A percentile compares a stretch with the other conserved stretches of the same genome.
Evolutionary conservation across 2,888 invertebrate species (phyloP).

Genomic region (Xanthorhoe spadicearia): DNA sequence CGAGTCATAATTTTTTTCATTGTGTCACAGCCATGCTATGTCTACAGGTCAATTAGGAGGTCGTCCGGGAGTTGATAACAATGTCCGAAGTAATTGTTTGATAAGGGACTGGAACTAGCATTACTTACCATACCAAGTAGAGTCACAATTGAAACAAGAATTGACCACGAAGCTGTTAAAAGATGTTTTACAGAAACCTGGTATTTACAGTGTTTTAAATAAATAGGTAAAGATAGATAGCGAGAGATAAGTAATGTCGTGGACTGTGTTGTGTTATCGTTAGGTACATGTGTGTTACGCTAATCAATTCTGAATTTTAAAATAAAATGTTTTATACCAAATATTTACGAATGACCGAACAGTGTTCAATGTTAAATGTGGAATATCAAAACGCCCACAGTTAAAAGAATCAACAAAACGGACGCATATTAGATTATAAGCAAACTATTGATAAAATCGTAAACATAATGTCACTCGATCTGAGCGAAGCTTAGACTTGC

Average conservation of each 20-base stretch:
- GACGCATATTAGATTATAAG: slow-evolving; percentile 48
- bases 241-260: slow-evolving; percentile 47
- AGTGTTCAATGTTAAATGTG: slow-evolving; percentile 54
- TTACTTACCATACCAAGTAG: neutral
- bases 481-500: slow-evolving; percentile 43
- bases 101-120: slow-evolving; percentile 46
- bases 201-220: slow-evolving; percentile 30
- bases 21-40: slow-evolving; percentile 61
- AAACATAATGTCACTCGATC: slow-evolving; percentile 47
- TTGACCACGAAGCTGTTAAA: neutral
- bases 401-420: slow-evolving; percentile 52
- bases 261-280: slow-evolving; percentile 43
- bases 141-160: neutral
- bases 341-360: slow-evolving; percentile 43
- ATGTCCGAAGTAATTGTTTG: slow-evolving; percentile 47
- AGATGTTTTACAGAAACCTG: neutral
- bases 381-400: slow-evolving; percentile 49
- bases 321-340: slow-evolving; percentile 32
- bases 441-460: slow-evolving; percentile 42
- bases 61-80: slow-evolving; percentile 65
- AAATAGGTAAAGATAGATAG: slow-evolving; percentile 43
- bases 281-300: slow-evolving; percentile 30
- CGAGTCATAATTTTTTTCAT: slow-evolving; percentile 51
- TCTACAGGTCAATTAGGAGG: slow-evolving; percentile 71
- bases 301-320: slow-evolving; percentile 50